phyloP scores from a whole-genome alignment of 2,113 vertebrate genomes.

The Trichechus manatus region DNA sequence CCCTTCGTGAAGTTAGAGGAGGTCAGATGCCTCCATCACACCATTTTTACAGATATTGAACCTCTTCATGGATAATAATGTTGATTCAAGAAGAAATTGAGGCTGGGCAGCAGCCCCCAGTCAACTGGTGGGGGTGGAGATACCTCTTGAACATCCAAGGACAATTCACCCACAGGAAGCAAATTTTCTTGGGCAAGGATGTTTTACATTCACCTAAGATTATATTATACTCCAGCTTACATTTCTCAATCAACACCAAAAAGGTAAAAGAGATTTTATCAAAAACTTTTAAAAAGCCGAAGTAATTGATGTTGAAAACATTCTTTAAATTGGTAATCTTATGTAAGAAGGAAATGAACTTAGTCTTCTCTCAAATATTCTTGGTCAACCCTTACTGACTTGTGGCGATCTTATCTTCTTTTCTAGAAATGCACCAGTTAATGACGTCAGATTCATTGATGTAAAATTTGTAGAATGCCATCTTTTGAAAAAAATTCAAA shows the following conservation, averaged over 20 bases:
- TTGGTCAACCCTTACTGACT: neutral
- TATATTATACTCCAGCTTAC: neutral
- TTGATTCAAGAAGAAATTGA: neutral
- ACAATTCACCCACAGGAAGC: neutral
- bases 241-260: constrained; percentile 15
- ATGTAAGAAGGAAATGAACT: constrained; percentile 14
- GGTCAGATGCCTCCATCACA: no score
- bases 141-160: neutral
- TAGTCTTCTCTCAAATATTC: neutral
- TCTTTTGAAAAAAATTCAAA: neutral
- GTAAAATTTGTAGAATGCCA: neutral
- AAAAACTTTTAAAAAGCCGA: neutral
- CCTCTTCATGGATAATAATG: neutral
- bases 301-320: neutral
- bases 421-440: constrained; percentile 38
- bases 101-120: neutral
- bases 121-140: neutral
- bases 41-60: neutral
- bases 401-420: neutral
- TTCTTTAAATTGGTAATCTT: constrained; percentile 9
- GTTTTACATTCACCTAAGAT: neutral
- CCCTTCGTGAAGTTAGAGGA: no score
- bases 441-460: neutral
- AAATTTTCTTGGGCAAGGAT: neutral
- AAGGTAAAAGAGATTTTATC: neutral